These are phyloP conservation scores for Hydrolagus affinis DNA, from an alignment of 2,113 vertebrate genomes.

Conservation along the genomic window DNA sequence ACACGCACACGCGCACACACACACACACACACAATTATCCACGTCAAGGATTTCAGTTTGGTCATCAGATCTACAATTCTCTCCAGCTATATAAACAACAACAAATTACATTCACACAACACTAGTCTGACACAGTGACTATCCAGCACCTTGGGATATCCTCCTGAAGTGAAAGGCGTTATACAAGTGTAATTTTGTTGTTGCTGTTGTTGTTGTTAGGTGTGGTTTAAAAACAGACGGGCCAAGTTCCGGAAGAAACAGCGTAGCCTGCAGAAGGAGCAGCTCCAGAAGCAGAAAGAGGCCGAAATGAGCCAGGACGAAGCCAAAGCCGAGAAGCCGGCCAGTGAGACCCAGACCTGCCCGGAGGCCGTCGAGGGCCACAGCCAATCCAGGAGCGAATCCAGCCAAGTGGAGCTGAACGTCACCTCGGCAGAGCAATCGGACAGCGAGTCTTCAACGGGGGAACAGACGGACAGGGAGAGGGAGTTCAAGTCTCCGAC, in stretches of 20 bases:
- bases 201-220: conserved; percentile 55
- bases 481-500: conserved; percentile 68
- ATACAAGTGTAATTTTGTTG: too few relatives aligned
- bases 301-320: conserved; percentile 60
- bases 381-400: conserved; percentile 56
- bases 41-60: too few relatives aligned
- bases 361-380: conserved; percentile 56
- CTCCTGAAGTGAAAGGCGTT: too few relatives aligned
- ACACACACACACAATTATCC: too few relatives aligned
- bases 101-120: too few relatives aligned
- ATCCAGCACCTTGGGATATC: too few relatives aligned
- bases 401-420: conserved; percentile 67
- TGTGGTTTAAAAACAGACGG: conserved; percentile 97
- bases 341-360: conserved; percentile 52
- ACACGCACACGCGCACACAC: too few relatives aligned
- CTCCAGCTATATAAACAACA: too few relatives aligned
- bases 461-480: conserved; percentile 79
- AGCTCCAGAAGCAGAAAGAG: conserved; percentile 95
- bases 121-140: too few relatives aligned
- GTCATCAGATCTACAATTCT: too few relatives aligned
- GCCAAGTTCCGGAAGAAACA: conserved; percentile 99
- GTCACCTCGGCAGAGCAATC: conserved; percentile 88
- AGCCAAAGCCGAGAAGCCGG: conserved; percentile 46
- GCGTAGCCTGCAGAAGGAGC: conserved; percentile 93
- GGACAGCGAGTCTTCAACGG: conserved; percentile 76